These are phyloP conservation scores for Acipenser oxyrinchus DNA, from an alignment of 2,797 vertebrate genomes.

Conservation along the genomic window DNA sequence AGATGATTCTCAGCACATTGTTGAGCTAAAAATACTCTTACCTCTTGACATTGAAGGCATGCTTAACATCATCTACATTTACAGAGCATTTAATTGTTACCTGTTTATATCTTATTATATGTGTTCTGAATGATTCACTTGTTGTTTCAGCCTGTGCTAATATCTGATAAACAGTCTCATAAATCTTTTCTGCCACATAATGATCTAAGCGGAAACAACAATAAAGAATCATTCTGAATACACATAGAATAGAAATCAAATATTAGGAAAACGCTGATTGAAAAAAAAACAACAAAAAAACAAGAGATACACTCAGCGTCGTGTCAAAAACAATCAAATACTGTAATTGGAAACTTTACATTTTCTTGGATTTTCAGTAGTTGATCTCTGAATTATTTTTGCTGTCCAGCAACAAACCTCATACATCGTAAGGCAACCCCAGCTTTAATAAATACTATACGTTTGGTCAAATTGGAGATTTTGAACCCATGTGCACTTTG, in stretches of 20 bases:
- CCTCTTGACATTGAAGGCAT: no score
- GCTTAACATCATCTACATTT: no score
- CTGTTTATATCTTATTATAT: no score
- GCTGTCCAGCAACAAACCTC: conserved; percentile 74
- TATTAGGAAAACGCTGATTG: background rate
- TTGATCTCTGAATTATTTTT: conserved; percentile 51
- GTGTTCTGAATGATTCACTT: no score
- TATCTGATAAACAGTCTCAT: no score
- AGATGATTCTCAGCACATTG: background rate
- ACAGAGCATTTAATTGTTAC: no score
- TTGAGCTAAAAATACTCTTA: no score
- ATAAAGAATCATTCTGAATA: no score
- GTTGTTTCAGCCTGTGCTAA: no score
- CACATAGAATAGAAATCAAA: no score
- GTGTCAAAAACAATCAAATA: conserved; percentile 1
- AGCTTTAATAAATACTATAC: conserved; percentile 48
- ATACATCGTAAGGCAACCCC: conserved; percentile 40
- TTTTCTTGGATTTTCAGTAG: conserved; percentile 57
- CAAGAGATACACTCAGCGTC: conserved; percentile 6
- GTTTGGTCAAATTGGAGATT: conserved; percentile 49
- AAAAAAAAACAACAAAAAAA: background rate
- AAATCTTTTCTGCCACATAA: no score
- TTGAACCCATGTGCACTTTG: conserved; percentile 30
- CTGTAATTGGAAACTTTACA: conserved; percentile 6
- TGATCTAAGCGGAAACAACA: no score